phyloP scores from a whole-genome alignment of 2,797 vertebrate species.

The Acestrorhynchus altus region DNA sequence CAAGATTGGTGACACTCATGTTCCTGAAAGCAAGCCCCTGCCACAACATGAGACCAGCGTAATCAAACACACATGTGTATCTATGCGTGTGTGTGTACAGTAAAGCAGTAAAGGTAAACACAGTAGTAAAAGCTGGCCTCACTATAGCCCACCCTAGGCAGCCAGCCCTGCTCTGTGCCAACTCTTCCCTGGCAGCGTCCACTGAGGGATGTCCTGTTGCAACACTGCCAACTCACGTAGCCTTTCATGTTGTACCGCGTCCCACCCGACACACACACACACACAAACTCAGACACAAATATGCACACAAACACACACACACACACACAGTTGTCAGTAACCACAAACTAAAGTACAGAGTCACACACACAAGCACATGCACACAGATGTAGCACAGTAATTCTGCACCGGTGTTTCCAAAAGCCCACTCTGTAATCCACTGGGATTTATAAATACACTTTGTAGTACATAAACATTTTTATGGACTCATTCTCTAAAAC shows the following conservation, averaged over 20 bases:
- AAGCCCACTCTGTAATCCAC: constrained; percentile 77
- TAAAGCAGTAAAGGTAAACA: constrained; percentile 53
- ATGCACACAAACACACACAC: constrained; percentile 35
- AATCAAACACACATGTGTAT: constrained; percentile 7
- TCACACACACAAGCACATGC: constrained; percentile 33
- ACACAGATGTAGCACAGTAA: constrained; percentile 34
- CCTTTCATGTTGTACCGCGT: constrained; percentile 61
- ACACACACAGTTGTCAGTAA: too few species aligned
- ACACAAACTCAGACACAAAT: constrained; percentile 39
- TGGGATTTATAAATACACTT: constrained; percentile 82
- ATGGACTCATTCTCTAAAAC: constrained; percentile 76
- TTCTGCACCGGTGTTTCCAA: constrained; percentile 63
- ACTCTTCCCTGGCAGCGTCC: constrained; percentile 79
- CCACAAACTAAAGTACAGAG: too few species aligned
- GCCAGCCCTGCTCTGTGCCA: constrained; percentile 74
- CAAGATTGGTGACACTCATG: constrained; percentile 25
- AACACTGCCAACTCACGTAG: constrained; percentile 79
- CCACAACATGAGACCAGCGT: not conserved
- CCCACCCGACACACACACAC: constrained; percentile 49
- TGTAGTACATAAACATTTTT: constrained; percentile 84
- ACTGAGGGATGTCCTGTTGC: constrained; percentile 82
- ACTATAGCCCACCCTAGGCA: constrained; percentile 52
- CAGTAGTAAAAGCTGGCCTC: constrained; percentile 53
- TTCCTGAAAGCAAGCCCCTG: constrained; percentile 23
- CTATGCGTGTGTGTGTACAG: constrained; percentile 36